Base-by-base conservation (phyloP, 2,888 invertebrate species). In the Ethmia dodecea region DNA sequence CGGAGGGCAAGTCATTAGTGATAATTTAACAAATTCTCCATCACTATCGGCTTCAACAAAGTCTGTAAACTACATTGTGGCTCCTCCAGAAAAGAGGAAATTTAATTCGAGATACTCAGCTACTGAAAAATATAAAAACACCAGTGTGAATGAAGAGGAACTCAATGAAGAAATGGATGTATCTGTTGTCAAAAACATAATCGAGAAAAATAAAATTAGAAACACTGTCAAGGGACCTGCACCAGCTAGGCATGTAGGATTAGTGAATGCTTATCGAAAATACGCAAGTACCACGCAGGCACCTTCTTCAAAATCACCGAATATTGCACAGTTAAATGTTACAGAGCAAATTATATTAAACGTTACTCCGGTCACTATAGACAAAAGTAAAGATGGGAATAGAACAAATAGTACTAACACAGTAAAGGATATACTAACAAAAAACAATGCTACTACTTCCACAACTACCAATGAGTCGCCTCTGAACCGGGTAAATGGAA, bases 131-230 rank as follows among this genome's bases (percentile, higher is more conserved):
- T 84, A 83, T 55, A 83, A 66, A 49, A 81, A 79, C 34, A 71
- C 66, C 14, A 88, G 86, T 25, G 73, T 86, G 10, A 86, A 86
- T 33, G 88, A 89, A 58, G 88, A 89, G 28, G 88, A 88, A 71
- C 56, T 83, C 1, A 87, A 87, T 50, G 87, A 89, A 55, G 86
- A 90, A 25, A 86, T 89, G 76, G 90, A 90, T 46, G 88, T 90
- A 0, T 88, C 89, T 1, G 89, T 88, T n/a, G 84, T 88, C 0
- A 88, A 81, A 49, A 87, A 86, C 62, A 61, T 75, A 1, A 86
- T 86, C 42, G 87, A 87, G 47, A 87, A 86, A 51, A 88, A 88
- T 58, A 87, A 86, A 65, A 69, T 87, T 20, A 67, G 86, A 41
- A 87, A 86, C 44, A 83, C 84, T 5, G 78, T 84, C 0, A 87